A percentile compares a stretch with the other conserved stretches of the same genome.
Evolutionary conservation across 2,113 vertebrate species (phyloP).

Genomic region (Mormyrus lacerda): DNA sequence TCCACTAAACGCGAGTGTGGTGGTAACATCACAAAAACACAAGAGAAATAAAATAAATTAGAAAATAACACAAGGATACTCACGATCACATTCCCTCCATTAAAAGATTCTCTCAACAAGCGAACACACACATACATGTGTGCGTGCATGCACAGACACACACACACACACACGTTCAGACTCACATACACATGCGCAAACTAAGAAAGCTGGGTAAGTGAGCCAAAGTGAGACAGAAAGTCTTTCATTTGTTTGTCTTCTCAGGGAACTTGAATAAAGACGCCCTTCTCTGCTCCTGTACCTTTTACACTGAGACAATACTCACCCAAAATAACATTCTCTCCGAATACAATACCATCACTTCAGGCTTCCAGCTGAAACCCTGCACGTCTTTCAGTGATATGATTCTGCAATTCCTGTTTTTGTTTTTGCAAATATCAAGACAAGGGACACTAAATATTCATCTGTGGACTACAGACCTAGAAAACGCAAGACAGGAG

Average conservation of each 20-base stretch:
- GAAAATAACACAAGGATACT: not conserved
- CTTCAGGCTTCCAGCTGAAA: not conserved
- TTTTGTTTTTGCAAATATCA: conserved; percentile 31
- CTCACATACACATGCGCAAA: not conserved
- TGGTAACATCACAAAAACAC: not conserved
- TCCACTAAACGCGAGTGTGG: not conserved
- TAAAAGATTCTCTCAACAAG: not conserved
- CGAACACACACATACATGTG: not conserved
- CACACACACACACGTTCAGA: not conserved
- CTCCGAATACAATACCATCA: not conserved
- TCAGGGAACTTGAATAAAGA: not conserved
- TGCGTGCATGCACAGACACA: not conserved
- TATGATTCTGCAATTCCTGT: conserved; percentile 15
- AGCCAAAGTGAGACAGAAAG: not conserved
- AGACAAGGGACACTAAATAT: conserved; percentile 29
- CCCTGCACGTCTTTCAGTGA: conserved; percentile 6
- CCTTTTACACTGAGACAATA: not conserved
- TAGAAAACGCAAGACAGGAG: conserved; percentile 42
- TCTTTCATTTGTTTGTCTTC: not conserved
- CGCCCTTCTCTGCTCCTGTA: not conserved
- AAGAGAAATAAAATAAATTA: not conserved
- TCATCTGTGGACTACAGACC: conserved; percentile 26
- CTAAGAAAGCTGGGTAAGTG: not conserved
- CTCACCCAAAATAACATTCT: conserved; percentile 5
- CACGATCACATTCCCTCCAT: not conserved